Evolutionary conservation across 1,140 invertebrate genomes (phyloP), one percentile per base, ranked within the genome.

Genomic region (Drosophila murphyi): DNA sequence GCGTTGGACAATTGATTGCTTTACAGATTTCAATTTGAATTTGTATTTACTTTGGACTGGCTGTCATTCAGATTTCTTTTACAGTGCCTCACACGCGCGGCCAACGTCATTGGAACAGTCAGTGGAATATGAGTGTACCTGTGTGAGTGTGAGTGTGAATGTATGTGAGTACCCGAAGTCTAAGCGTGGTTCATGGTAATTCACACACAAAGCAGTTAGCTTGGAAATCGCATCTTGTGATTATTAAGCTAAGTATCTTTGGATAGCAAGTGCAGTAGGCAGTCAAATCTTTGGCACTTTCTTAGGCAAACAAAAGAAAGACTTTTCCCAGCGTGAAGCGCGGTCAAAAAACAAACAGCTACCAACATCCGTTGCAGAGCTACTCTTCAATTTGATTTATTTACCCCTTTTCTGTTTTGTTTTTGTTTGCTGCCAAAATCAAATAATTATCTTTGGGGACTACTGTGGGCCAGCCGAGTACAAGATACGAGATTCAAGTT

Each of bases 11-110:
- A 87, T 75, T 88, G 79, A 82, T 74, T 69, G 65, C 72, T 63
- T 51, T 68, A 61, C 56, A 69, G 57, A 74, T 74, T 70, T 74
- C 59, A 82, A 82, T 82, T 79, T 65, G 71, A 81, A 78, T 73
- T 82, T 72, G 45, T 65, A 65, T 78, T 65, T 59, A 32, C 60
- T 61, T 80, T 80, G 81, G 59, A 71, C 60, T 70, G 72, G 64
- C 76, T 75, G 71, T 74, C 76, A 71, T 86, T 82, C 74, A 73
- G 73, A 80, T 88, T 77, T 83, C 80, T 80, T 89, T 71, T 55
- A 20, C 35, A 60, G 56, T 41, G 39, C 10, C 35, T 50, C 64
- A 73, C 82, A 73, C 82, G 83, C 83, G 80, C 61, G 39, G 10
- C 29, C 41, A 72, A 75, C 55, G 68, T 79, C 76, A 88, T 80